Base-by-base conservation (phyloP, 2,888 invertebrate species). In the Acrobasis consociella region DNA sequence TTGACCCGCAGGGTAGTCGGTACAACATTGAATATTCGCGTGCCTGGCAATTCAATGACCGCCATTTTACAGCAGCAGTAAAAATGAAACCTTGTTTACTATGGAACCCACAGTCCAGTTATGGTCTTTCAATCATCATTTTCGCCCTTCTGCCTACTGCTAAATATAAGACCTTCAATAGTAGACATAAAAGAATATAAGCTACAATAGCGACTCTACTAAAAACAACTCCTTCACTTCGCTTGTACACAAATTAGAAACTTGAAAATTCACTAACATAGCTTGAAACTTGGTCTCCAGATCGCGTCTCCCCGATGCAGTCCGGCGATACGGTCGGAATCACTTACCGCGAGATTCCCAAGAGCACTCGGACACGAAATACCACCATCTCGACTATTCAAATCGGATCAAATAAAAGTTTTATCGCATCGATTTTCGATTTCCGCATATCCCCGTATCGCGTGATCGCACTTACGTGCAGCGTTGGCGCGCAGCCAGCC, bases 361-460 rank as follows among this genome's bases (percentile, higher is more conserved):
- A 49, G 22, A 59, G 59, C 62, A 55, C 60, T 66, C 65, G 62
- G 60, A 64, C 66, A 64, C 60, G 42, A 64, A 62, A 69, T 58
- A 69, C 68, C 70, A 62, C 64, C 63, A 68, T 71, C 66, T 72
- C 75, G 69, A 80, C 78, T 79, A 86, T 85, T 85, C 85, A 85
- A 86, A 87, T 87, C 72, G 74, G 78, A 85, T 87, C 86, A 78
- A 86, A 89, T 89, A 87, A 88, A 86, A 86, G 76, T 85, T 82
- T 83, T 81, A 85, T 86, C 76, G 77, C 77, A 87, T 87, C 82
- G 87, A 83, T 85, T 85, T 70, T 75, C 77, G 76, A 80, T 80
- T 76, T 71, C 69, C 65, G 72, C 69, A 69, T 69, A 69, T 68
- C 71, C 72, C 71, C 69, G 65, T 68, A 70, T 72, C 71, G 69